phyloP scores from a whole-genome alignment of 2,888 invertebrate genomes.

The Cheiracanthium punctorium region DNA sequence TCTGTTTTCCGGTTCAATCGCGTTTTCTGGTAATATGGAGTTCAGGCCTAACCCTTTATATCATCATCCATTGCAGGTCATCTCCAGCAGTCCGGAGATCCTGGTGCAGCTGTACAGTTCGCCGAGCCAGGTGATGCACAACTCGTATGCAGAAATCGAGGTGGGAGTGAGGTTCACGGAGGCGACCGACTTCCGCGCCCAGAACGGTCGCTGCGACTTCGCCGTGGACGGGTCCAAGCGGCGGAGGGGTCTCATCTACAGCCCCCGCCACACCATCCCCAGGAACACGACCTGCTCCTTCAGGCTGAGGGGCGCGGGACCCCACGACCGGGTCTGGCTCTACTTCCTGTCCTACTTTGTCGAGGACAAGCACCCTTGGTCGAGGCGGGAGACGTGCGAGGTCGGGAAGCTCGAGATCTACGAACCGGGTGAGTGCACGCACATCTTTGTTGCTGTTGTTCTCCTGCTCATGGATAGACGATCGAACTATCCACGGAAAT shows the following conservation, averaged over 20 bases:
- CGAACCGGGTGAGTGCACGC: no score
- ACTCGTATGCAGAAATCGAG: conserved; percentile 84
- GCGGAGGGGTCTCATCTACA: conserved; percentile 65
- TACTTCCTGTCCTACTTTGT: conserved; percentile 91
- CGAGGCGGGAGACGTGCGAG: conserved; percentile 71
- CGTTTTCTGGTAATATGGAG: no score
- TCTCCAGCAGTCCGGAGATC: conserved; percentile 86
- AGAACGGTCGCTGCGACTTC: conserved; percentile 71
- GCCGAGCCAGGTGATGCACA: conserved; percentile 87
- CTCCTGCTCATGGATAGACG: no score
- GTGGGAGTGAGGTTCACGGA: conserved; percentile 89
- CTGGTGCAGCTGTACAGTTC: conserved; percentile 88
- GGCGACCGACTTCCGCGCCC: conserved; percentile 72
- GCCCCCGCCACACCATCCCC: conserved; percentile 81
- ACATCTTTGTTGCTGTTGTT: no score
- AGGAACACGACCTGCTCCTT: conserved; percentile 89
- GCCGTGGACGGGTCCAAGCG: conserved; percentile 64
- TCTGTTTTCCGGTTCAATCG: no score
- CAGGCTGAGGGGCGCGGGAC: conserved; percentile 81
- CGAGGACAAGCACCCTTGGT: conserved; percentile 77
- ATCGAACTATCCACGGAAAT: no score
- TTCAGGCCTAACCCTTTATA: no score
- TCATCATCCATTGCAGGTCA: conserved; percentile 76
- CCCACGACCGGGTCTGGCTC: conserved; percentile 83
- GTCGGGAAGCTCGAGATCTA: conserved; percentile 70